phyloP scores from a whole-genome alignment of 2,888 invertebrate species.

The Mellilla xanthometata region DNA sequence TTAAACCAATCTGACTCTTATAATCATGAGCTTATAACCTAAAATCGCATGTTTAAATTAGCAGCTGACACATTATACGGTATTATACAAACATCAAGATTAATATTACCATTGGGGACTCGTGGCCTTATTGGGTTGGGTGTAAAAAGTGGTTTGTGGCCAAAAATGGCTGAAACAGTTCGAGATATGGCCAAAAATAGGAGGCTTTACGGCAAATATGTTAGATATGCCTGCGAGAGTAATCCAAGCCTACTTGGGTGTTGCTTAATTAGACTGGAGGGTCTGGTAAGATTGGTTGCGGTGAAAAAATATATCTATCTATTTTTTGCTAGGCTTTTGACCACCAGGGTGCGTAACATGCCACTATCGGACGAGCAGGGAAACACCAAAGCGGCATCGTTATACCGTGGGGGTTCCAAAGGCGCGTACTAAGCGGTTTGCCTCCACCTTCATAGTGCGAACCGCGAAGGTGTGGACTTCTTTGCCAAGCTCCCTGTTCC shows the following conservation, averaged over 20 bases:
- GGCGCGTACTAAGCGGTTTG: no score
- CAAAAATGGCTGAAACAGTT: conserved; percentile 33
- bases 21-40: neutral
- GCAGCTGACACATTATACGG: conserved; percentile 19
- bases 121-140: conserved; percentile 47
- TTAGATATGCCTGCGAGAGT: conserved; percentile 55
- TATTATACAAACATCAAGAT: conserved; percentile 55
- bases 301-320: no score
- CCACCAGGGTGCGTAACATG: no score
- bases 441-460: no score
- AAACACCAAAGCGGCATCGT: no score
- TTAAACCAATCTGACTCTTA: conserved; percentile 2
- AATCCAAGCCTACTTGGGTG: conserved; percentile 21
- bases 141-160: conserved; percentile 50
- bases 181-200: conserved; percentile 45
- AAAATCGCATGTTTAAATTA: conserved; percentile 3
- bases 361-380: no score
- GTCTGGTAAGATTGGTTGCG: no score
- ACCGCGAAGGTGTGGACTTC: no score
- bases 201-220: conserved; percentile 48
- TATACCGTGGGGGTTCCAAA: no score
- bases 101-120: conserved; percentile 59
- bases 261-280: conserved; percentile 23
- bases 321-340: no score
- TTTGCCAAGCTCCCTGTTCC: no score